A percentile compares a stretch with the other conserved stretches of the same genome.
Evolutionary conservation across 2,797 vertebrate species (phyloP).

Genomic region (Cossypha heuglini): DNA sequence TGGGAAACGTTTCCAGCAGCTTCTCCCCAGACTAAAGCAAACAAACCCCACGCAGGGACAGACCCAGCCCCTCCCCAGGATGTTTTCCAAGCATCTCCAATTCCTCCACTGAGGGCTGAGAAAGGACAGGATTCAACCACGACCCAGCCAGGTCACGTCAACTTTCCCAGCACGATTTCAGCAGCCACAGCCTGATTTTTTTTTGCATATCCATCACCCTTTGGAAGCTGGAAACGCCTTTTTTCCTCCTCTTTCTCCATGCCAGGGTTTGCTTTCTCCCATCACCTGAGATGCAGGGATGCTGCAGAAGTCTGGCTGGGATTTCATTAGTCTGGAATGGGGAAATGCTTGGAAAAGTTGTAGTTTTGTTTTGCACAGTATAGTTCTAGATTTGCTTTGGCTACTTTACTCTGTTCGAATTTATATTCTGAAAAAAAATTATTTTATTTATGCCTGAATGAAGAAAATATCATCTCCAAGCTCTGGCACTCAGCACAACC

Average conservation of each 20-base stretch:
- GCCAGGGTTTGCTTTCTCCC: not conserved
- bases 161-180: not conserved
- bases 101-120: not conserved
- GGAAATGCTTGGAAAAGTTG: not conserved
- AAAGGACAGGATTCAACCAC: not conserved
- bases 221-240: not conserved
- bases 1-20: not conserved
- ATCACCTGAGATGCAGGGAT: not conserved
- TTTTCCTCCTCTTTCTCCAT: rapidly evolving
- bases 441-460: not conserved
- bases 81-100: not conserved
- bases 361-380: not conserved
- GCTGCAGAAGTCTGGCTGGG: not conserved
- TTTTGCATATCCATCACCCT: not conserved
- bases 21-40: not conserved
- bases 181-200: not conserved
- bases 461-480: not conserved
- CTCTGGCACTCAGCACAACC: not conserved
- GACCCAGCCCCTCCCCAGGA: not conserved
- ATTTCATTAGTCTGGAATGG: not conserved
- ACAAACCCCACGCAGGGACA: not conserved
- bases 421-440: too few relatives aligned
- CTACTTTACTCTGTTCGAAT: not conserved
- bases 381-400: not conserved
- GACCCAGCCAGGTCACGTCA: not conserved